Evolutionary conservation across 2,888 invertebrate genomes (phyloP).

Genomic region (Drosophila flavopinicola): DNA sequence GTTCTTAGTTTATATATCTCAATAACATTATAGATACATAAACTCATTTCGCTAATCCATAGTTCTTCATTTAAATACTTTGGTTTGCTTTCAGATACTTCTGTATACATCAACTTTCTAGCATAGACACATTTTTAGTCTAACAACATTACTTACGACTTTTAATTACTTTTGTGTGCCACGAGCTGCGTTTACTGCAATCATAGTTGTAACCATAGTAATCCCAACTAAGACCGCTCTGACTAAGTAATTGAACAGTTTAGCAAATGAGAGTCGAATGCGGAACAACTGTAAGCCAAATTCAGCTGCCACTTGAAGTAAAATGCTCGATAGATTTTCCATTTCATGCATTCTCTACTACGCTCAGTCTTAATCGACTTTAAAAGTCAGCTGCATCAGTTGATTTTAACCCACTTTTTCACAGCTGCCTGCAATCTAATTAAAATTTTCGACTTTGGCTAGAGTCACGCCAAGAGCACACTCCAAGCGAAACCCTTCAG

Average conservation of each 20-base stretch:
- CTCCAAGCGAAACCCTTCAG: slow-evolving; percentile 30
- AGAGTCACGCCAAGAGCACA: slow-evolving; percentile 15
- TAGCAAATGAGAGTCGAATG: slow-evolving; percentile 19
- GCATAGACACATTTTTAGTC: too few relatives aligned
- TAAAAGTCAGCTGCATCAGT: slow-evolving; percentile 20
- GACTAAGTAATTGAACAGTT: slow-evolving; percentile 29
- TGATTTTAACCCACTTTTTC: slow-evolving; percentile 34
- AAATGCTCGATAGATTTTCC: slow-evolving; percentile 21
- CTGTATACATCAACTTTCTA: too few relatives aligned
- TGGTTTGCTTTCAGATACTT: too few relatives aligned
- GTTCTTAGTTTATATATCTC: too few relatives aligned
- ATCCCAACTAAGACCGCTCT: slow-evolving; percentile 1
- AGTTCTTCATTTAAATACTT: too few relatives aligned
- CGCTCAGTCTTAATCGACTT: slow-evolving; percentile 16
- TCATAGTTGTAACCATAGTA: neutral
- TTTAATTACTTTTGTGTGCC: neutral
- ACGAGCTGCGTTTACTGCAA: neutral
- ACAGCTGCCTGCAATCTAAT: slow-evolving; percentile 59
- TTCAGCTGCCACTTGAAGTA: slow-evolving; percentile 35
- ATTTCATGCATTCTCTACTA: slow-evolving; percentile 1
- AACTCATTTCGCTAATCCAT: too few relatives aligned
- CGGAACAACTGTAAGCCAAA: slow-evolving; percentile 25
- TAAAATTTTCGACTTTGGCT: slow-evolving; percentile 62
- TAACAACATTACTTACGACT: neutral
- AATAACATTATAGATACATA: too few relatives aligned